Evolutionary conservation across 2,113 vertebrate genomes (phyloP).

Genomic region (Embiotoca jacksoni): DNA sequence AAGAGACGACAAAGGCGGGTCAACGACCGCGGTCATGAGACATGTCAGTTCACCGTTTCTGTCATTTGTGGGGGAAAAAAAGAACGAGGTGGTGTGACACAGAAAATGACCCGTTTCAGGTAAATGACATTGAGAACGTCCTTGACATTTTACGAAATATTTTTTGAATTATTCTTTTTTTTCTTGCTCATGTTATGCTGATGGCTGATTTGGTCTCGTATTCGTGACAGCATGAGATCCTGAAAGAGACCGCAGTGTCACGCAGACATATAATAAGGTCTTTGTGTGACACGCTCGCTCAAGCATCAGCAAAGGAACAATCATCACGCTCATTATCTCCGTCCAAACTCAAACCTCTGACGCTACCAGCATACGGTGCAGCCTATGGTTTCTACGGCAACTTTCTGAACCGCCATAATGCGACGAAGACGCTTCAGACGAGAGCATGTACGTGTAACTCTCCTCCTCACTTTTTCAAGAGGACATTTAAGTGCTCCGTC

Average conservation of each 20-base stretch:
- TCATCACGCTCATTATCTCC: background rate
- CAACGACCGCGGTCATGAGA: background rate
- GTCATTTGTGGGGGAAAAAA: background rate
- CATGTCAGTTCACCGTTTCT: background rate
- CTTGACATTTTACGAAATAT: background rate
- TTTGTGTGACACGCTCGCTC: background rate
- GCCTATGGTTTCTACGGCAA: background rate
- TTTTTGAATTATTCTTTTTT: background rate
- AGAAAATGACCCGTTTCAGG: background rate
- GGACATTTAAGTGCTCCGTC: background rate
- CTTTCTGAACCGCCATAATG: background rate
- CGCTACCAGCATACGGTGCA: background rate
- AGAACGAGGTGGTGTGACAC: background rate
- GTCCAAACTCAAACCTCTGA: background rate
- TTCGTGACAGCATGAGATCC: background rate
- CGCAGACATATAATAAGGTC: background rate
- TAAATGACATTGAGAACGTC: background rate
- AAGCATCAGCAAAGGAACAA: background rate
- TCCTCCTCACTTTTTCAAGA: background rate
- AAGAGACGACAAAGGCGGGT: background rate
- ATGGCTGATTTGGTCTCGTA: background rate
- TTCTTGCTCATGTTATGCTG: background rate
- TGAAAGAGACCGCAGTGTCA: background rate
- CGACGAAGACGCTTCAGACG: constrained; percentile 4
- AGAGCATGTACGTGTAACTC: background rate